A percentile compares a stretch with the other conserved stretches of the same genome.
phyloP scores from a whole-genome alignment of 2,113 vertebrate genomes.

The Oceanodroma tethys region DNA sequence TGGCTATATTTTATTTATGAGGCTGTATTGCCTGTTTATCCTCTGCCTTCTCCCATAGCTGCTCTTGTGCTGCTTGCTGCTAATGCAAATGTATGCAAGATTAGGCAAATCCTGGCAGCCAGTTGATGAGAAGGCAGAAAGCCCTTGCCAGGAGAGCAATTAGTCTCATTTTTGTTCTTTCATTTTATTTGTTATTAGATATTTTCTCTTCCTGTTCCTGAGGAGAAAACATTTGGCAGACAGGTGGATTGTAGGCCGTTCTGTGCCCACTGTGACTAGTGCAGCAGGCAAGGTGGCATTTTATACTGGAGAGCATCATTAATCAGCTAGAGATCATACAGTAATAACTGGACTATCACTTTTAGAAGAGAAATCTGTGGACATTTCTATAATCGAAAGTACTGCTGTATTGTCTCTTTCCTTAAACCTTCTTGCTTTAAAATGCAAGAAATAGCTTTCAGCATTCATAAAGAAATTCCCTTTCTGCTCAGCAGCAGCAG shows the following conservation, averaged over 20 bases:
- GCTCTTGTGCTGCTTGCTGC: neutral
- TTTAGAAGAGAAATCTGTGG: neutral
- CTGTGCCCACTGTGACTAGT: neutral
- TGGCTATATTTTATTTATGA: neutral
- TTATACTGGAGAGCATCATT: neutral
- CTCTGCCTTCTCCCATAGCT: neutral
- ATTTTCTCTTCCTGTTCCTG: neutral
- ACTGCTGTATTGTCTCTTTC: neutral
- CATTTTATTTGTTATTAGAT: neutral
- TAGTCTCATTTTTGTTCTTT: conserved; percentile 14
- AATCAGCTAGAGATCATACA: neutral
- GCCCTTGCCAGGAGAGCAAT: conserved; percentile 1
- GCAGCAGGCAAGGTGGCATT: neutral
- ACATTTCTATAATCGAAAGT: neutral
- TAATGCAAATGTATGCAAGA: conserved; percentile 45
- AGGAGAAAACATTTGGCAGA: neutral
- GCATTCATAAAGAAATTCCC: neutral
- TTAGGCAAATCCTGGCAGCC: conserved; percentile 30
- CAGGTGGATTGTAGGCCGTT: neutral
- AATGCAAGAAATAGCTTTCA: neutral
- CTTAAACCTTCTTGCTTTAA: neutral
- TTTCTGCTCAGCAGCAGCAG: neutral
- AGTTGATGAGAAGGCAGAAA: neutral
- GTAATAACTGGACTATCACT: neutral
- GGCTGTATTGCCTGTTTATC: neutral